Evolutionary conservation across 2,797 vertebrate species (phyloP).

Genomic region (Lophotriccus pileatus): DNA sequence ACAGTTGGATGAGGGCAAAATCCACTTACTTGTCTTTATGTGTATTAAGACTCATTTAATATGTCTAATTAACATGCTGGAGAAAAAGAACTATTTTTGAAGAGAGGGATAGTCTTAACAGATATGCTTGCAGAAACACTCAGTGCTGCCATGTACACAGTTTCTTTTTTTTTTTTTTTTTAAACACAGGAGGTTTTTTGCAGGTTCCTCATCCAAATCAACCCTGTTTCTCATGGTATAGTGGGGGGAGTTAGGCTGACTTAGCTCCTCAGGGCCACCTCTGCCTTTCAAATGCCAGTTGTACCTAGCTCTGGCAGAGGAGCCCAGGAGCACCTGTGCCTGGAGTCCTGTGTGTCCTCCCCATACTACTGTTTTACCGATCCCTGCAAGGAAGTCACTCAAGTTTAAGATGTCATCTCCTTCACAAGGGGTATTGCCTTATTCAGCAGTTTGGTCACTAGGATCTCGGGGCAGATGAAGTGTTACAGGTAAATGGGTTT

Average conservation of each 20-base stretch:
- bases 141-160: rapidly evolving
- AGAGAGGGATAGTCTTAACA: not conserved
- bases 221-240: not conserved
- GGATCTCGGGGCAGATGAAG: rapidly evolving
- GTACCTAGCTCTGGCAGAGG: not conserved
- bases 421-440: not conserved
- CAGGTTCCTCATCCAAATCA: not conserved
- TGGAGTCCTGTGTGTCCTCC: not conserved
- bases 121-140: not conserved
- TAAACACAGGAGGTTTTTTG: not conserved
- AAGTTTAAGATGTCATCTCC: not conserved
- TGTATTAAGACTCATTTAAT: not conserved
- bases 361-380: not conserved
- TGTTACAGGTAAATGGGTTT: not conserved
- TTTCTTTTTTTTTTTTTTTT: not conserved
- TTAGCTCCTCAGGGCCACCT: not conserved
- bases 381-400: not conserved
- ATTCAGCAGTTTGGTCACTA: not conserved
- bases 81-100: not conserved
- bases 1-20: not conserved
- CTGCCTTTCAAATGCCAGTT: not conserved
- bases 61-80: not conserved
- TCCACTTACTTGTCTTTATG: not conserved
- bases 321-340: not conserved
- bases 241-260: not conserved